Percentiles rank a stretch among this genome's conserved stretches.
phyloP scores from a whole-genome alignment of 2,797 vertebrate genomes.

The Vultur gryphus region DNA sequence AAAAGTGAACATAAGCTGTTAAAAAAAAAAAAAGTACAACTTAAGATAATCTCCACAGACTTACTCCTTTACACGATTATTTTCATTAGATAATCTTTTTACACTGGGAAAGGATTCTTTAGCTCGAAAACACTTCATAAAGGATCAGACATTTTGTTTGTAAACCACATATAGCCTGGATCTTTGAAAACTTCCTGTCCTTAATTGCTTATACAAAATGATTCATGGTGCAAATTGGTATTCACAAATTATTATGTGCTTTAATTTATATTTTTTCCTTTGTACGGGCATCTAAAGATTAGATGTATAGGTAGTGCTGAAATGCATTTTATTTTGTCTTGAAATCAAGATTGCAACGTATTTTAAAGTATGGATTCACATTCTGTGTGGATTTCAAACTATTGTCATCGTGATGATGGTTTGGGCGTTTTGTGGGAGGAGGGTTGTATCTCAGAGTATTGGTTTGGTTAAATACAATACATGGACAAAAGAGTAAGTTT shows the following conservation, averaged over 20 bases:
- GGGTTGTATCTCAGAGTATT: neutral
- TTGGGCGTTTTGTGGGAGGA: neutral
- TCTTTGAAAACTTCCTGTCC: constrained; percentile 20
- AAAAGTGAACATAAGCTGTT: constrained; percentile 20
- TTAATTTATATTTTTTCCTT: neutral
- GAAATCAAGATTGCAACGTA: neutral
- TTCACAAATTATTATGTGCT: neutral
- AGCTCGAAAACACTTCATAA: constrained; percentile 30
- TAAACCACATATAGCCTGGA: constrained; percentile 19
- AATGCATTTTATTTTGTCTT: neutral
- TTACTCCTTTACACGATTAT: neutral
- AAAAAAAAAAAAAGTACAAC: neutral
- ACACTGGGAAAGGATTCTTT: constrained; percentile 6
- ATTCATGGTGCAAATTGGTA: constrained; percentile 16
- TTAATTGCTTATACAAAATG: constrained; percentile 34
- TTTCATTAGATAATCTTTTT: constrained; percentile 6
- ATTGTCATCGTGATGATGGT: neutral
- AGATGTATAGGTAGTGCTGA: neutral
- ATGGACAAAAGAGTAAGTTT: constrained; percentile 2
- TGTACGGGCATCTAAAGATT: neutral
- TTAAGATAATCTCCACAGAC: neutral
- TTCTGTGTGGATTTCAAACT: constrained; percentile 30
- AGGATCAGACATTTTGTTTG: constrained; percentile 38
- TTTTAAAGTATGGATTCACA: neutral
- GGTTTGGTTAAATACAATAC: constrained; percentile 23